Evolutionary conservation across 2,113 vertebrate species (phyloP).

Genomic region (Xenopus tropicalis): UCB_Xtro_10.0 CM004449.2:101822501-101823000

Average conservation of each 20-base stretch:
- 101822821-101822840: neutral
- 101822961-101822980: neutral
- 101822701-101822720: conserved; percentile 35
- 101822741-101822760: conserved; percentile 31
- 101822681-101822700: conserved; percentile 32
- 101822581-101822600: conserved; percentile 44
- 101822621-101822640: conserved; percentile 35
- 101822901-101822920: neutral
- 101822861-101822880: neutral
- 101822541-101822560: conserved; percentile 41
- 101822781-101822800: conserved; percentile 5
- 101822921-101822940: neutral
- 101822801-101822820: conserved; percentile 4
- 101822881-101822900: neutral
- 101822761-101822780: conserved; percentile 35
- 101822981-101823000: neutral
- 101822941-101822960: no score
- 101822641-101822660: conserved; percentile 40
- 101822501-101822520: conserved; percentile 39
- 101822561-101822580: conserved; percentile 45
- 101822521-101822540: conserved; percentile 38
- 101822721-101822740: conserved; percentile 32
- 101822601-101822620: conserved; percentile 45
- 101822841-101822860: neutral
- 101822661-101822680: conserved; percentile 43